Conservation (phyloP, 2,888 invertebrate species). For the Rhaphigaster nebulosa region DNA sequence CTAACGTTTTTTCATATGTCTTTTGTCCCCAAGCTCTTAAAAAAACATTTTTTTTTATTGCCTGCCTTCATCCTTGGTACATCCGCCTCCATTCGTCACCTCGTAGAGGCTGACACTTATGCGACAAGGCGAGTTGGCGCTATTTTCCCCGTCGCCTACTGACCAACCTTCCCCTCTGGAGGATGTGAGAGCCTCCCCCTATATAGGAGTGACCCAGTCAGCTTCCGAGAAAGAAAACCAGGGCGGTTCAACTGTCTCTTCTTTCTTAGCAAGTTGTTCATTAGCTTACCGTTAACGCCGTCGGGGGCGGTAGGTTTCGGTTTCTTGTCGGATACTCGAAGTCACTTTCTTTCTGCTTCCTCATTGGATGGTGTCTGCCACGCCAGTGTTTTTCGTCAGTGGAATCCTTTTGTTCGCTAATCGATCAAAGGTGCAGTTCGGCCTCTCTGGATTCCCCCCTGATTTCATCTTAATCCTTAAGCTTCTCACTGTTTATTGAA, state of each 20-base stretch:
- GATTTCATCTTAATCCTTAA: background rate
- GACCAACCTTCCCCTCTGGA: background rate
- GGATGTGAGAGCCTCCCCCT: constrained; percentile 43
- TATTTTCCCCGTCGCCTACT: constrained; percentile 15
- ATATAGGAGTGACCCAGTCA: constrained; percentile 42
- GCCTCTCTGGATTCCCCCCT: too few species aligned
- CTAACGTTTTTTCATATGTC: background rate
- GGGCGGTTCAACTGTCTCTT: background rate
- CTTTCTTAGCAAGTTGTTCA: background rate
- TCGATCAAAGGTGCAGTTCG: background rate
- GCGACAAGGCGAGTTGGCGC: background rate
- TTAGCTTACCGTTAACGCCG: constrained; percentile 30
- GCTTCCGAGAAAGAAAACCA: constrained; percentile 20
- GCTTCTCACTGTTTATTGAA: too few species aligned
- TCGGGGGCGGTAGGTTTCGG: constrained; percentile 12
- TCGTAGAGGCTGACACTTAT: background rate
- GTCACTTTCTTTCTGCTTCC: background rate
- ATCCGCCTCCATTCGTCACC: constrained; percentile 16
- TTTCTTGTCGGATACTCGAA: background rate
- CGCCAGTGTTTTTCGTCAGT: background rate
- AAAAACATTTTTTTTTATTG: background rate
- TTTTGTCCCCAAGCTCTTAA: background rate
- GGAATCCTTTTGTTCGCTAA: background rate
- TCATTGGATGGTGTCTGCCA: background rate
- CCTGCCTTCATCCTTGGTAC: background rate